These are phyloP conservation scores for Pseudoatta argentina DNA, from an alignment of 1,140 invertebrate genomes.

Conservation along the genomic window DNA sequence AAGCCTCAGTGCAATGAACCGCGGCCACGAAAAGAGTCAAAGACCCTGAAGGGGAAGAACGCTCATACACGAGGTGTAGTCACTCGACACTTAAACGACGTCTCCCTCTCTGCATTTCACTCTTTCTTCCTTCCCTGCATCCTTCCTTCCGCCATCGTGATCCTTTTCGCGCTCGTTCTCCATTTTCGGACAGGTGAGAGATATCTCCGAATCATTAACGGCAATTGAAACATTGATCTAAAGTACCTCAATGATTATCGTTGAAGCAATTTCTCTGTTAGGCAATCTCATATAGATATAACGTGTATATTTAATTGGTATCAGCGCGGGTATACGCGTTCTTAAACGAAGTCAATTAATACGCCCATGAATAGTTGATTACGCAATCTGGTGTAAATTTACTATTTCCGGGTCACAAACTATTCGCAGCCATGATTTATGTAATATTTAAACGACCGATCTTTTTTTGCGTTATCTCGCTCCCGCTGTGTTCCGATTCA, in stretches of 20 bases:
- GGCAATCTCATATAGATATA: conserved; percentile 9
- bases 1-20: conserved; percentile 60
- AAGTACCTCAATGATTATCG: conserved; percentile 31
- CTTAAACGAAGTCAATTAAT: conserved; percentile 49
- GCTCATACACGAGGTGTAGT: conserved; percentile 48
- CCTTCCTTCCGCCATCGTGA: neutral
- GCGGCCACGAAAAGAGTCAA: conserved; percentile 63
- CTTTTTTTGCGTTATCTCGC: conserved; percentile 7
- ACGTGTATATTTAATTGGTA: conserved; percentile 57
- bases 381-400: conserved; percentile 23
- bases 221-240: conserved; percentile 81
- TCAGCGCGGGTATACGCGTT: neutral
- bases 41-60: conserved; percentile 43
- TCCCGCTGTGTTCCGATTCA: conserved; percentile 49
- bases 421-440: conserved; percentile 1
- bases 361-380: conserved; percentile 37
- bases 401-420: conserved; percentile 28
- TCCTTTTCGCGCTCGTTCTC: conserved; percentile 46
- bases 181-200: conserved; percentile 65
- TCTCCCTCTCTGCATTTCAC: conserved; percentile 12
- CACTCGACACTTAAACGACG: conserved; percentile 34
- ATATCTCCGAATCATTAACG: conserved; percentile 79
- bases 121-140: neutral
- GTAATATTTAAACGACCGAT: conserved; percentile 32
- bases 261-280: conserved; percentile 49